Evolutionary conservation across 2,113 vertebrate species (phyloP).

Genomic region (Poeciliopsis retropinna): DNA sequence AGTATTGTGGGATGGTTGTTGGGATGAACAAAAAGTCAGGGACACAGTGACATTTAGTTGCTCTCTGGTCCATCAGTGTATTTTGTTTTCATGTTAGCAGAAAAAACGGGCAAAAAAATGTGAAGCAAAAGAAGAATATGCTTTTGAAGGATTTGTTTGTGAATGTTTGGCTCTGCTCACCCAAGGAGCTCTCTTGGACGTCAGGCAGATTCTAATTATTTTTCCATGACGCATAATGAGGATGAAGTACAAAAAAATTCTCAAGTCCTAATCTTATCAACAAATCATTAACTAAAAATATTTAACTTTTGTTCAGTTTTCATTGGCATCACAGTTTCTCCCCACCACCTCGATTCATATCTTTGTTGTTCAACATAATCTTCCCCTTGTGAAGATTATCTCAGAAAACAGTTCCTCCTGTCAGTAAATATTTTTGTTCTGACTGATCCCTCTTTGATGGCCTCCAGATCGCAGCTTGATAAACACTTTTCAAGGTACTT

Average conservation of each 20-base stretch:
- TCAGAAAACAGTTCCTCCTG: constrained; percentile 22
- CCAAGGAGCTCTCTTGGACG: constrained; percentile 25
- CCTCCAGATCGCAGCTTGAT: constrained; percentile 10
- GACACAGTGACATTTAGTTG: constrained; percentile 34
- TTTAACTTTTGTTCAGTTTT: neutral
- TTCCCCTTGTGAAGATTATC: constrained; percentile 11
- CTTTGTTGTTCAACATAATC: constrained; percentile 7
- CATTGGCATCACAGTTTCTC: neutral
- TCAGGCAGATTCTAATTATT: constrained; percentile 1
- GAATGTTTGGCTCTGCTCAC: constrained; percentile 5
- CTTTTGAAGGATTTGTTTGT: constrained; percentile 38
- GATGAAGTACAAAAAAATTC: neutral
- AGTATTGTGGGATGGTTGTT: constrained; percentile 49
- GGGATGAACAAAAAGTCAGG: constrained; percentile 48
- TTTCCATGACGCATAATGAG: constrained; percentile 15
- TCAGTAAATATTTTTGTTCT: constrained; percentile 34
- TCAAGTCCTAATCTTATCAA: neutral
- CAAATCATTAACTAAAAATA: neutral
- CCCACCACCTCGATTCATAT: neutral
- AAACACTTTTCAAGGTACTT: constrained; percentile 50
- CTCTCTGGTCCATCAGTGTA: neutral
- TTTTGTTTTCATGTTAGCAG: constrained; percentile 39
- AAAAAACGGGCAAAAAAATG: constrained; percentile 5
- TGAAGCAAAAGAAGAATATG: neutral
- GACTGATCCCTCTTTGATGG: neutral